Evolutionary conservation across 1,140 invertebrate species (phyloP), one percentile per base, ranked within the genome.

Genomic region (Phortica variegata): DNA sequence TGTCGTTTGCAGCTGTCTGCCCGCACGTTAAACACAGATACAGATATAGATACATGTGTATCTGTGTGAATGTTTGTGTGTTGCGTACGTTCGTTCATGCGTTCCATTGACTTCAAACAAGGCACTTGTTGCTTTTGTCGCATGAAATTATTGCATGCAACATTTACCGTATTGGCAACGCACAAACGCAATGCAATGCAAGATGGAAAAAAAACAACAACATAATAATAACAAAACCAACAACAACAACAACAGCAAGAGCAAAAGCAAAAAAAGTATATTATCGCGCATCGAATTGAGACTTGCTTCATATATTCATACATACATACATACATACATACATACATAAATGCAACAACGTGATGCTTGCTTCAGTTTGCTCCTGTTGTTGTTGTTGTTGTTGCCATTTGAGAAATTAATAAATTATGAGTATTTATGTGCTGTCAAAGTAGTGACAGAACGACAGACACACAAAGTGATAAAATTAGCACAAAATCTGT

Each of bases 371-470:
- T n/a, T n/a, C n/a, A n/a, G n/a, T n/a, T 33, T 42, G 47, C 16
- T 21, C 26, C 36, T 20, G 39, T 19, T 21, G 5, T 42, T 40
- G 36, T 32, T 20, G 37, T 38, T 36, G 4, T 17, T 29, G 45
- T 47, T 47, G 34, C 47, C 40, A 37, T 49, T 39, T 37, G 47
- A 53, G 47, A 53, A 53, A 53, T 53, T 73, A 73, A 73, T 73
- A 73, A 73, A 73, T 73, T 73, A 73, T 73, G 69, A 73, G 69
- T 73, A 73, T 73, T 73, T 73, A 73, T 73, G 69, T 72, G 69
- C 69, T 73, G 69, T 73, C 69, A 66, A 59, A 69, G 41, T 53
- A 49, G 51, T 53, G 51, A 53, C 51, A 51, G 41, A 43, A 29
- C 21, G 69, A 73, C 69, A 70, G 69, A 72, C 69, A 66, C 70